Base-by-base conservation (phyloP, 1,140 invertebrate genomes). In the Vollenhovia emeryi region DNA sequence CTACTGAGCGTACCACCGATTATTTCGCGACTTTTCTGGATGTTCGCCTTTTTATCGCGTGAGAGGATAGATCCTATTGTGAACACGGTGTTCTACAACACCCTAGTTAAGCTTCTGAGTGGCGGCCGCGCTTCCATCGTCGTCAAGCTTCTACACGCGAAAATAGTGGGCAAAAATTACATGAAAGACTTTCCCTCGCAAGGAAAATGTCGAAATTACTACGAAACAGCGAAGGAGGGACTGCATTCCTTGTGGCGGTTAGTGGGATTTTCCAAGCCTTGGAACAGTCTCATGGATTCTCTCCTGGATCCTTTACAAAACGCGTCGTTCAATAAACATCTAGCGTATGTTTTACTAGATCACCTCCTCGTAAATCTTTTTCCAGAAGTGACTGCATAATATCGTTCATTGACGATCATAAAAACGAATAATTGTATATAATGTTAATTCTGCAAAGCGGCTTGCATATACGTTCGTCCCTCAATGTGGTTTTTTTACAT, bases 301-400 rank as follows among this genome's bases (percentile, higher is more conserved):
- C 73, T 94, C 30, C 71, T 95, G 21, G 92, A 94, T 69, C 92
- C 94, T 13, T 86, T 95, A 13, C 94, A 95, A 87, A 93, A 92
- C 87, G 87, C 92, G 48, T 62, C 91, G 7, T 86, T 95, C n/a
- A 94, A 95, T 68, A 94, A 95, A 55, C 94, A 95, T 93, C 86
- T 95, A 3, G 94, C 94, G 33, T 96, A 95, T 75, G 85, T 93
- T 52, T 87, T 96, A 21, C 74, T 95, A 27, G 95, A 96, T 88
- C 93, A 94, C 60, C 59, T 95, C 21, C 45, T 95, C 13, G 89
- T 93, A 5, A 94, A 95, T 89, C 90, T 95, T 43, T 96, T 95
- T 91, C 95, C 95, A 2, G 95, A 96, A 91, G 71, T 95, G 30
- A 83, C 84, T 59, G 21, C 66, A 21, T 87, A 64, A 78, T 84